Percentiles rank a stretch among this genome's conserved stretches.
phyloP scores from a whole-genome alignment of 2,113 vertebrate species.

The Chrysochloris asiatica region DNA sequence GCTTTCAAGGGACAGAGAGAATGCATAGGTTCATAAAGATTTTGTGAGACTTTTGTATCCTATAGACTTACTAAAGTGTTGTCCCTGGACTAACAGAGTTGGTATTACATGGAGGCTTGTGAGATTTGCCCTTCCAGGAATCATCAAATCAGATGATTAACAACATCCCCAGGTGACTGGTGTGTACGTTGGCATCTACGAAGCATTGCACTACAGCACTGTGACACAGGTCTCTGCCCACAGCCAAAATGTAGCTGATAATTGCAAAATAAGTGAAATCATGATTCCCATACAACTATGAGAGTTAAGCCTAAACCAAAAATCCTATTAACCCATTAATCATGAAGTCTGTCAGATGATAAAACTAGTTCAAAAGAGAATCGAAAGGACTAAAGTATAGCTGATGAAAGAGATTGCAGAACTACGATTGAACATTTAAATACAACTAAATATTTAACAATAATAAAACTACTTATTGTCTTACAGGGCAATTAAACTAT shows the following conservation, averaged over 20 bases:
- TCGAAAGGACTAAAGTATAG: background rate
- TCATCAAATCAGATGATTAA: background rate
- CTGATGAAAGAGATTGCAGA: background rate
- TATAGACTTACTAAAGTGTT: background rate
- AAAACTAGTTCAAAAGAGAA: constrained; percentile 15
- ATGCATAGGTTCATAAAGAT: background rate
- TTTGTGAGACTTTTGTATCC: background rate
- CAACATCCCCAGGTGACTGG: background rate
- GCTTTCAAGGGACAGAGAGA: background rate
- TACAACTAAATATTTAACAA: too few species aligned
- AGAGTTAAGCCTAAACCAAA: background rate
- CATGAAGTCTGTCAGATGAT: background rate
- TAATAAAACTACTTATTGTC: background rate
- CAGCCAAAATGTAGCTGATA: background rate
- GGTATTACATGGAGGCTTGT: background rate
- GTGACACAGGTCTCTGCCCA: background rate
- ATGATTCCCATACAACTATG: background rate
- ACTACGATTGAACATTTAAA: constrained; percentile 26
- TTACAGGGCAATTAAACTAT: background rate
- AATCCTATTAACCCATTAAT: background rate
- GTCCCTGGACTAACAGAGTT: background rate
- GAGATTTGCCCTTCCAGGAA: background rate
- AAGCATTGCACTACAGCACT: background rate
- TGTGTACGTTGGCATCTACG: background rate
- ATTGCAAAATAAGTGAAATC: background rate